Base-by-base conservation (phyloP, 2,888 invertebrate genomes). In the Cerastis rubricosa region DNA sequence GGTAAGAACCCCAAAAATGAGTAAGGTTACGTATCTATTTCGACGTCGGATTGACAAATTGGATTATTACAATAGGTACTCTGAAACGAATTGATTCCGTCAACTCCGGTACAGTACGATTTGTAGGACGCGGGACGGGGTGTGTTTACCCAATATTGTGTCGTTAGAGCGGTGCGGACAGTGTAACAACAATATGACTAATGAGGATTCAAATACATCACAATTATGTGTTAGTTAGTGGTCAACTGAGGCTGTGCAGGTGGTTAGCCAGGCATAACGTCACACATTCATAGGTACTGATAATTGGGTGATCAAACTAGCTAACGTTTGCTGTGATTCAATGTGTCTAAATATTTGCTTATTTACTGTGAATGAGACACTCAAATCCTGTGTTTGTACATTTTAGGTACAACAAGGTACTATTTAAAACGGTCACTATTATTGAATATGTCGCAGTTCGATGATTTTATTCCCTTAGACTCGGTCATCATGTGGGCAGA, bases 31-130 rank as follows among this genome's bases (percentile, higher is more conserved):
- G 61, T 83, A 45, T 66, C 59, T 66, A 49, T 79, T 77, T 63
- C 66, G 40, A 83, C 17, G 43, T 54, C 61, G 29, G 66, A 35
- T 76, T 47, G 70, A 70, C 65, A 78, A 83, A 83, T 80, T 78
- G 79, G 59, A 79, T 83, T 68, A 78, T 78, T 61, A 66, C 61
- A 74, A 81, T 43, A 79, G 71, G 49, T 57, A 43, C 54, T 54
- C 45, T 61, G 59, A 35, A 40, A 51, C 57, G 57, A 68, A 80
- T 72, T 72, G 51, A 84, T 69, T 68, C 14, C 40, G 54, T 61
- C 47, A 43, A 63, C 54, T 70, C 43, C n/a, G 40, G 64, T 47
- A 61, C 25, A n/a, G 35, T 43, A 63, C 19, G 5, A 59, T 51
- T 72, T 61, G 9, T 51, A 35, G 2, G 40, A n/a, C 43, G n/a